phyloP scores from a whole-genome alignment of 2,888 invertebrate genomes.

The Steromphala cineraria region DNA sequence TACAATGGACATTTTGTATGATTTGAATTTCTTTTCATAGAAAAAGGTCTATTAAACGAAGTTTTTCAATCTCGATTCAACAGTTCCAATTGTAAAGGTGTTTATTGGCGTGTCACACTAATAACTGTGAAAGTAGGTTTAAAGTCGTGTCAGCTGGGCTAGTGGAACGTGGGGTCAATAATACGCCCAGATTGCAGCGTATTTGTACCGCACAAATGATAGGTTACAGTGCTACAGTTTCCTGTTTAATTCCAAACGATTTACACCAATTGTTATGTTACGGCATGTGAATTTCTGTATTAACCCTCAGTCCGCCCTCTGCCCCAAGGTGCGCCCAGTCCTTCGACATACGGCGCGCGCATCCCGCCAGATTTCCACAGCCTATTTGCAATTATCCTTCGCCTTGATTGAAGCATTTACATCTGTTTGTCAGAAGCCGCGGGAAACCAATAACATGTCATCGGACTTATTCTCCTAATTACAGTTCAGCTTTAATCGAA shows the following conservation, averaged over 20 bases:
- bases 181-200: too few relatives aligned
- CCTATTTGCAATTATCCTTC: neutral
- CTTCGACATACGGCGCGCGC: slow-evolving; percentile 14
- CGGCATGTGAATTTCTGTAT: slow-evolving; percentile 10
- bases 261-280: neutral
- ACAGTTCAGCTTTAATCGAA: slow-evolving; percentile 5
- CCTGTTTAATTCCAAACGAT: slow-evolving; percentile 10
- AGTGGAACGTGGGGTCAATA: too few relatives aligned
- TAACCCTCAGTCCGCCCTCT: neutral
- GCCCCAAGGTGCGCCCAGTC: neutral
- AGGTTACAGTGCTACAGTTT: neutral
- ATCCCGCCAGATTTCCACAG: neutral
- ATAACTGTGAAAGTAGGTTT: too few relatives aligned
- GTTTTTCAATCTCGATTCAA: too few relatives aligned
- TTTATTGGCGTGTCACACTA: too few relatives aligned
- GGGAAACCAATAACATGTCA: neutral
- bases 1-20: too few relatives aligned
- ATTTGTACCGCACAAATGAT: neutral
- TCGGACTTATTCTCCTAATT: neutral
- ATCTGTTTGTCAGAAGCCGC: neutral
- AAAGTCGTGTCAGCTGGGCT: too few relatives aligned
- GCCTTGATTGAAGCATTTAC: neutral
- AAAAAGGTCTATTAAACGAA: too few relatives aligned
- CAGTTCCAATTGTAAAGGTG: too few relatives aligned
- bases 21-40: too few relatives aligned